Conservation (phyloP, 2,797 vertebrate species). For the Zalophus californianus region DNA sequence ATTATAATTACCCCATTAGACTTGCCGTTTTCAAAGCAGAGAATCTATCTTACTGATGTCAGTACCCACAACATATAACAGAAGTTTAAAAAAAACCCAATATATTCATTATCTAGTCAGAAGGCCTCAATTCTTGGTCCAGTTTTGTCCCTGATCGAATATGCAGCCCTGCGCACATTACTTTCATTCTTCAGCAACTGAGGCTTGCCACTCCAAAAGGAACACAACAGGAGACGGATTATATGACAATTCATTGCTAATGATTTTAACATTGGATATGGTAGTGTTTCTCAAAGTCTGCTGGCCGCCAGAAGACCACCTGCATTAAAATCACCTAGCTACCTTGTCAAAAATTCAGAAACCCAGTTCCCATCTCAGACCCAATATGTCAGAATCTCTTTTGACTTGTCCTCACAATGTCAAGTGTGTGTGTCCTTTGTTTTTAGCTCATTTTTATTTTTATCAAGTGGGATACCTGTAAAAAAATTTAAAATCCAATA, state of each 20-base stretch:
- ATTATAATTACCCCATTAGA: slow-evolving; percentile 20
- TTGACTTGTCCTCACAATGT: not conserved
- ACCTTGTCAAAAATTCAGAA: slow-evolving; percentile 40
- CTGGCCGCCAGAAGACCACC: not conserved
- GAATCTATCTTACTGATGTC: slow-evolving; percentile 48
- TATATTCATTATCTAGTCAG: slow-evolving; percentile 32
- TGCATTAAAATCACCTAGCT: slow-evolving; percentile 12
- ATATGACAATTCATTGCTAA: slow-evolving; percentile 18
- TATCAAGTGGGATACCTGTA: not conserved
- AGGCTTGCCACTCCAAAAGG: slow-evolving; percentile 46
- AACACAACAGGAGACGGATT: not conserved
- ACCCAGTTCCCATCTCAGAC: not conserved
- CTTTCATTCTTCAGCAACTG: slow-evolving; percentile 45
- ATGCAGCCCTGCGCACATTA: not conserved
- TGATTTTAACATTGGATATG: slow-evolving; percentile 29
- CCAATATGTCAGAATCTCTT: not conserved
- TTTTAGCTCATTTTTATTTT: slow-evolving; percentile 53
- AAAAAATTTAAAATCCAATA: not conserved
- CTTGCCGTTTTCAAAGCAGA: slow-evolving; percentile 55
- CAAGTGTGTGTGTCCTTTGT: not conserved
- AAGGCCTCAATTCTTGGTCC: not conserved
- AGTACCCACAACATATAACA: not conserved
- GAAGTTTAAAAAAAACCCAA: slow-evolving; percentile 16
- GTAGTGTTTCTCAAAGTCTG: not conserved
- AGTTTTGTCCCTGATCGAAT: slow-evolving; percentile 46